These are phyloP conservation scores for Candidula unifasciata DNA, from an alignment of 2,888 invertebrate species.

Conservation along the genomic window DNA sequence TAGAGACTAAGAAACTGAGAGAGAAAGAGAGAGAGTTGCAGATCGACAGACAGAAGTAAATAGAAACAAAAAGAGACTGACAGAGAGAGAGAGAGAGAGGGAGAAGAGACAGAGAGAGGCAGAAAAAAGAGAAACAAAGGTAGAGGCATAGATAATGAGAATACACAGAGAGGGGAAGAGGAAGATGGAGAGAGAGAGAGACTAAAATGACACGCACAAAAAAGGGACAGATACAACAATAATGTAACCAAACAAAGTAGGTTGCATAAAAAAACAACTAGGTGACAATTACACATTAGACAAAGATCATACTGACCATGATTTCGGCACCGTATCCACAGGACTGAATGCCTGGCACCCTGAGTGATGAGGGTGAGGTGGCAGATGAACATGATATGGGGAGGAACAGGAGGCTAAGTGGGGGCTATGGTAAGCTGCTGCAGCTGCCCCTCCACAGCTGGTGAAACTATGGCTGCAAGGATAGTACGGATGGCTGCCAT, in stretches of 20 bases:
- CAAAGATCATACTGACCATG: background rate
- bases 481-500: constrained; percentile 13
- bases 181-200: no score
- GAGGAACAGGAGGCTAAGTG: background rate
- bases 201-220: no score
- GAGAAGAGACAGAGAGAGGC: no score
- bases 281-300: background rate
- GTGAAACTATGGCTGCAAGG: background rate
- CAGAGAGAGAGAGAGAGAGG: no score
- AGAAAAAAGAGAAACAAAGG: no score
- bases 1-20: no score
- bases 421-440: background rate
- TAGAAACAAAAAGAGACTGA: no score
- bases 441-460: background rate
- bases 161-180: no score
- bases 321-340: background rate
- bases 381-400: background rate
- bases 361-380: background rate
- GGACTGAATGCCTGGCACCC: constrained; percentile 7
- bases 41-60: no score
- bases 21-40: no score
- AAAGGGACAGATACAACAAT: background rate
- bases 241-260: background rate
- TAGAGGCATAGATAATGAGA: no score
- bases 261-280: background rate